phyloP scores from a whole-genome alignment of 2,113 vertebrate species.

The Orycteropus afer region DNA sequence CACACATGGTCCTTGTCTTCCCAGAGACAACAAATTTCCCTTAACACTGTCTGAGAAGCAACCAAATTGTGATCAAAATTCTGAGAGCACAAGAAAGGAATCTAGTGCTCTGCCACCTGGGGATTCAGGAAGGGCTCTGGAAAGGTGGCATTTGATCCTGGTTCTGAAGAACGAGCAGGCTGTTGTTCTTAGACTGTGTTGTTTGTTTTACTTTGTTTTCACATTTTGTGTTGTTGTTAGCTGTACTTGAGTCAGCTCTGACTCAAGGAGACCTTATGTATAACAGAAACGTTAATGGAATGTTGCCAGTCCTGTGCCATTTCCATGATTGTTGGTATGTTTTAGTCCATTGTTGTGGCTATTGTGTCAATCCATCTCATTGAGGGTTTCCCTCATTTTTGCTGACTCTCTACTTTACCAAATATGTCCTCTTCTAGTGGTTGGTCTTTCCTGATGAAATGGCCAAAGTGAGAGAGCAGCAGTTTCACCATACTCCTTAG shows the following conservation, averaged over 20 bases:
- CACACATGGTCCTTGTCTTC: not conserved
- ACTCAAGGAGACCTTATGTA: not conserved
- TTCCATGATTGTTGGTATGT: not conserved
- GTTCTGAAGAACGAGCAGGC: not conserved
- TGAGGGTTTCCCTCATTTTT: not conserved
- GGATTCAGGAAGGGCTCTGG: not conserved
- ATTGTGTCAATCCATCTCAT: not conserved
- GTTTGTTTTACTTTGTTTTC: not conserved
- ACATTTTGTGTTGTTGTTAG: not conserved
- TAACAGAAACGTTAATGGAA: not conserved
- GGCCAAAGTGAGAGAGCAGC: not conserved
- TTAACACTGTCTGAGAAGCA: not conserved
- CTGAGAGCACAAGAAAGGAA: not conserved
- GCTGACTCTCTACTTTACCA: not conserved
- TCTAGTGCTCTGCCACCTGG: rapidly evolving
- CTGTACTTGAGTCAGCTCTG: not conserved
- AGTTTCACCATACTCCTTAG: not conserved
- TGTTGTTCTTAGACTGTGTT: not conserved
- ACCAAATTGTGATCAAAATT: not conserved
- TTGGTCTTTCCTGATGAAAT: not conserved
- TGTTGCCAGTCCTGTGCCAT: not conserved
- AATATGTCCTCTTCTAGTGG: not conserved
- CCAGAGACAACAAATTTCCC: not conserved
- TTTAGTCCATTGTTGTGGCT: not conserved
- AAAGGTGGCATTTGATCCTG: not conserved